Evolutionary conservation across 2,888 invertebrate genomes (phyloP), one percentile per base, ranked within the genome.

Genomic region (Ommatoiulus sabulosus): DNA sequence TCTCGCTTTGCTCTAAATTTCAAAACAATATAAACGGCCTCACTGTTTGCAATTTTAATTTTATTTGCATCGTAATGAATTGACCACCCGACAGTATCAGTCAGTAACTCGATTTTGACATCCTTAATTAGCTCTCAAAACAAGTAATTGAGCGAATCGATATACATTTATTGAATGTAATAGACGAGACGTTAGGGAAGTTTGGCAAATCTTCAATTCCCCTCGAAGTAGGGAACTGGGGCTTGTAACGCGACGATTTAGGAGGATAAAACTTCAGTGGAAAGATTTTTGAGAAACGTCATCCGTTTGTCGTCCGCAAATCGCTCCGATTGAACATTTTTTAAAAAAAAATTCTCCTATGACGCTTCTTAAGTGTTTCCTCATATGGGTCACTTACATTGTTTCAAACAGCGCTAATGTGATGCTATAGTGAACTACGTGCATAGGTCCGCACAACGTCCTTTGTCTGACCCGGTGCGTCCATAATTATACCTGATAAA

Each of bases 331-430:
- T 80, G 80, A 12, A 35, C 24, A 80, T 35, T 80, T 80, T 15
- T 52, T 52, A 3, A 17, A 52, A 15, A n/a, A 35, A 0, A 80
- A 80, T 80, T 80, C 35, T 24, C 35, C 3, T 8, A 35, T 35
- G 35, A 80, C 24, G 80, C 35, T 80, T 80, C 12, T 35, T 35
- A 80, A 80, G 35, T 20, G 35, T 80, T 80, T 80, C 80, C 80
- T 80, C 35, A 3, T 80, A 80, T 6, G 80, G 80, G 80, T 80
- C 80, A 80, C 80, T 80, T 35, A 35, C 24, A 80, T 80, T 80
- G 35, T 80, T 80, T 80, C 80, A 80, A 35, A 5, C 80, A 80
- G 80, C 72, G 72, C 20, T 72, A 72, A 72, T 24, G 24, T 24
- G 72, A 72, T 80, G 80, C 35, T 80, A n/a, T n/a, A 80, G 80